A percentile compares a stretch with the other conserved stretches of the same genome.
phyloP scores from a whole-genome alignment of 2,797 vertebrate genomes.

The Alcedo atthis region DNA sequence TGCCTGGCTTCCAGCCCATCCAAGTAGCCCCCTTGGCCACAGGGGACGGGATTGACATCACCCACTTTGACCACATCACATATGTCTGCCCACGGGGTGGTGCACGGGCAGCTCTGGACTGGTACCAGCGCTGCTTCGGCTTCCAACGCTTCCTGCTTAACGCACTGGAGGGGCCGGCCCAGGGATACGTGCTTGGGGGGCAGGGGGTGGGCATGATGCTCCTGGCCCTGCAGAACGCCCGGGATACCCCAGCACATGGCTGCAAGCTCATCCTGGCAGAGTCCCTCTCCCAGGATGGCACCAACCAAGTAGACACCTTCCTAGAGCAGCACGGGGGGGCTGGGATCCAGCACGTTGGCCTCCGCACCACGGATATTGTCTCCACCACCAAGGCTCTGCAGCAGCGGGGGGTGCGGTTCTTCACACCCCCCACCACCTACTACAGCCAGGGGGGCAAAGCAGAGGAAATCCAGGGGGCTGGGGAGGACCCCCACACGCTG shows the following conservation, averaged over 20 bases:
- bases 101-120: conserved; percentile 78
- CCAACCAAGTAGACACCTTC: conserved; percentile 91
- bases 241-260: conserved; percentile 59
- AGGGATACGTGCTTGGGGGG: conserved; percentile 79
- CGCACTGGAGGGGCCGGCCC: conserved; percentile 77
- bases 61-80: conserved; percentile 92
- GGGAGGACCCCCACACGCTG: conserved; percentile 81
- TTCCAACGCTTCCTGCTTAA: conserved; percentile 87
- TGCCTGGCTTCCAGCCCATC: conserved; percentile 85
- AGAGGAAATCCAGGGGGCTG: conserved; percentile 83
- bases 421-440: conserved; percentile 86
- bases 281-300: conserved; percentile 80
- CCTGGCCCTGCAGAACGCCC: conserved; percentile 82
- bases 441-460: conserved; percentile 86
- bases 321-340: conserved; percentile 84
- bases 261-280: conserved; percentile 92
- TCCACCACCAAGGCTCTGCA: conserved; percentile 77
- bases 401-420: conserved; percentile 81
- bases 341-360: conserved; percentile 91
- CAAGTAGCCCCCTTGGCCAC: not conserved
- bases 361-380: conserved; percentile 86
- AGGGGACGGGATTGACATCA: conserved; percentile 71
- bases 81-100: conserved; percentile 82
- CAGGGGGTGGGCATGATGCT: conserved; percentile 87
- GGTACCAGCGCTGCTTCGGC: conserved; percentile 89